A percentile compares a stretch with the other conserved stretches of the same genome.
Evolutionary conservation across 1,140 invertebrate species (phyloP).

Genomic region (Colletes gigas): DNA sequence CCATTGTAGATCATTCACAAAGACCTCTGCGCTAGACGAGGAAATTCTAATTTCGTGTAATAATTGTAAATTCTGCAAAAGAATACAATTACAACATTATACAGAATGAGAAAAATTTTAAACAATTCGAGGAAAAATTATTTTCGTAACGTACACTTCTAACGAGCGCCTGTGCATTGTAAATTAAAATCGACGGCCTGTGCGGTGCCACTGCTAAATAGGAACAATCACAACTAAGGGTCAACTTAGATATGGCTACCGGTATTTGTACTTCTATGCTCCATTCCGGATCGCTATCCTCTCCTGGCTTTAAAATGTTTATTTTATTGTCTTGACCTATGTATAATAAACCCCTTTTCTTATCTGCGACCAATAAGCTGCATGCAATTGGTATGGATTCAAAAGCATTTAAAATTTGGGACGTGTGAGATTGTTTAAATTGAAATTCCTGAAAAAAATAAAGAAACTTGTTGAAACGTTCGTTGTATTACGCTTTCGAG

Average conservation of each 20-base stretch:
- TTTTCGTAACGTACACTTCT: slow-evolving; percentile 64
- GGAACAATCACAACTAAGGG: slow-evolving; percentile 76
- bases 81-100: slow-evolving; percentile 30
- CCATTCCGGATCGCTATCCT: slow-evolving; percentile 65
- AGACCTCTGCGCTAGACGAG: slow-evolving; percentile 45
- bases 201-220: slow-evolving; percentile 72
- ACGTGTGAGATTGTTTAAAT: slow-evolving; percentile 71
- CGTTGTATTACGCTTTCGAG: background rate
- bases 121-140: background rate
- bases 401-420: slow-evolving; percentile 71
- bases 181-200: slow-evolving; percentile 69
- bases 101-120: background rate
- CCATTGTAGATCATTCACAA: slow-evolving; percentile 74
- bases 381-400: slow-evolving; percentile 61
- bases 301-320: slow-evolving; percentile 68
- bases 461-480: too few relatives aligned
- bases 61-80: slow-evolving; percentile 68
- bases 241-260: slow-evolving; percentile 63
- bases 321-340: slow-evolving; percentile 73
- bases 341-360: slow-evolving; percentile 75
- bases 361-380: slow-evolving; percentile 72
- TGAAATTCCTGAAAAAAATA: slow-evolving; percentile 77
- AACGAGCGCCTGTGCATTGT: slow-evolving; percentile 67
- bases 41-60: slow-evolving; percentile 72
- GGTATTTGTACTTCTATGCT: slow-evolving; percentile 71